Evolutionary conservation across 92 coral and sea anemone species (phyloP).

Genomic region (Epizoanthus ramosus): DNA sequence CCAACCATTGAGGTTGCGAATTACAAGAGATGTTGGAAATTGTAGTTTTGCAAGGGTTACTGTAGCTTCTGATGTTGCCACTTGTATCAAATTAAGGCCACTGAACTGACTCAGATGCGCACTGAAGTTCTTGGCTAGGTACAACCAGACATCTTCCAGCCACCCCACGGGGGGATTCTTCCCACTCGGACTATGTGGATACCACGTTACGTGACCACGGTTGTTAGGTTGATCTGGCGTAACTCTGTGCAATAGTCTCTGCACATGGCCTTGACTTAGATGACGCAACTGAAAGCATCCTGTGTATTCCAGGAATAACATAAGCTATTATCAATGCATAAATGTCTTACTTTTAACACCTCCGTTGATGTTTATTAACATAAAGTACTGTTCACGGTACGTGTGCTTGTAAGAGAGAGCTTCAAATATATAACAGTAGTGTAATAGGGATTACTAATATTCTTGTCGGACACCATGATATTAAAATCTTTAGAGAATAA

Average conservation of each 20-base stretch:
- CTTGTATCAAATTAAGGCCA: constrained; percentile 73
- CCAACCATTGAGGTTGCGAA: constrained; percentile 39
- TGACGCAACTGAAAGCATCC: constrained; percentile 68
- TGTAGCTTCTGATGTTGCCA: constrained; percentile 25
- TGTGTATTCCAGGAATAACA: neutral
- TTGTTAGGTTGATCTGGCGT: constrained; percentile 62
- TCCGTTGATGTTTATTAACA: too few relatives aligned
- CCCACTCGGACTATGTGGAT: constrained; percentile 35
- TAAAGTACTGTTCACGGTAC: too few relatives aligned
- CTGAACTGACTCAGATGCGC: constrained; percentile 43
- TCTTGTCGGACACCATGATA: too few relatives aligned
- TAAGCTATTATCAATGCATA: too few relatives aligned
- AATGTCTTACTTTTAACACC: too few relatives aligned
- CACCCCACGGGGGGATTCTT: constrained; percentile 73
- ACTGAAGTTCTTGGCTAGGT: constrained; percentile 59
- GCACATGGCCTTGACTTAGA: constrained; percentile 55
- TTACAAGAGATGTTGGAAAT: constrained; percentile 48
- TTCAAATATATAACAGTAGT: too few relatives aligned
- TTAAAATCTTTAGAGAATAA: too few relatives aligned
- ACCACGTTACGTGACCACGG: constrained; percentile 60
- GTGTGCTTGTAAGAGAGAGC: too few relatives aligned
- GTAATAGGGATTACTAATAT: too few relatives aligned
- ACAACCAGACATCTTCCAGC: constrained; percentile 80
- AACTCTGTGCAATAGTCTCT: constrained; percentile 51
- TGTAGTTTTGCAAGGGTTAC: constrained; percentile 55